Conservation (phyloP, 1,140 invertebrate species). For the Pogonus chalceus region DNA sequence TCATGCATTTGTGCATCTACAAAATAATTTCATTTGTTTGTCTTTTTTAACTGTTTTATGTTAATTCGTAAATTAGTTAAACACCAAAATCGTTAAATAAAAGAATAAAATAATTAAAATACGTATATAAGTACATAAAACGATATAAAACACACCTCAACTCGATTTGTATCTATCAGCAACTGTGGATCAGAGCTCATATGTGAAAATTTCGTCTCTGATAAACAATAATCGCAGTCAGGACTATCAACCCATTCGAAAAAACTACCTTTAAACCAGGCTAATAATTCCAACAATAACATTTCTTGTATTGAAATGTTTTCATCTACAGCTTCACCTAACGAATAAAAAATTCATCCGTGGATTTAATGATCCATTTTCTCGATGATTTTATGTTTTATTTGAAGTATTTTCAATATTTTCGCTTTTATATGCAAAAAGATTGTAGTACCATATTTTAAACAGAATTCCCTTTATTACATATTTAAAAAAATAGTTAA, state of each 20-base stretch:
- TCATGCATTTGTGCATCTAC: constrained; percentile 47
- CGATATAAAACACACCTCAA: constrained; percentile 38
- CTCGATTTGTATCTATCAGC: constrained; percentile 39
- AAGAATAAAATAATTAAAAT: constrained; percentile 10
- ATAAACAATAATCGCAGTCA: constrained; percentile 56
- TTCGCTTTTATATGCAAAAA: too few relatives aligned
- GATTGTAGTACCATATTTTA: too few relatives aligned
- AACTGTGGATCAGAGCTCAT: constrained; percentile 27
- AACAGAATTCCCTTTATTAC: too few relatives aligned
- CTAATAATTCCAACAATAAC: constrained; percentile 65
- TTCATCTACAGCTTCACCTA: constrained; percentile 35
- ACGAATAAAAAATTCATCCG: too few relatives aligned
- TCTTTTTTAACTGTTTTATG: constrained; percentile 4
- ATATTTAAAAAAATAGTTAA: too few relatives aligned
- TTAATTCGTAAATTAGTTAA: constrained; percentile 6
- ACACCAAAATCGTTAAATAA: neutral
- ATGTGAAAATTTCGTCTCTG: constrained; percentile 35
- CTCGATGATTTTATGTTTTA: too few relatives aligned
- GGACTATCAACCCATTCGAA: constrained; percentile 84
- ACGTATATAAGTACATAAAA: constrained; percentile 24
- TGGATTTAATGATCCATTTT: too few relatives aligned
- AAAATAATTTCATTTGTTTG: constrained; percentile 3
- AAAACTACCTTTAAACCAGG: constrained; percentile 88
- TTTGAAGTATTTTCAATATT: too few relatives aligned
- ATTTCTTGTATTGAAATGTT: constrained; percentile 59